phyloP scores from a whole-genome alignment of 2,888 invertebrate genomes.

The Limnephilus rhombicus region DNA sequence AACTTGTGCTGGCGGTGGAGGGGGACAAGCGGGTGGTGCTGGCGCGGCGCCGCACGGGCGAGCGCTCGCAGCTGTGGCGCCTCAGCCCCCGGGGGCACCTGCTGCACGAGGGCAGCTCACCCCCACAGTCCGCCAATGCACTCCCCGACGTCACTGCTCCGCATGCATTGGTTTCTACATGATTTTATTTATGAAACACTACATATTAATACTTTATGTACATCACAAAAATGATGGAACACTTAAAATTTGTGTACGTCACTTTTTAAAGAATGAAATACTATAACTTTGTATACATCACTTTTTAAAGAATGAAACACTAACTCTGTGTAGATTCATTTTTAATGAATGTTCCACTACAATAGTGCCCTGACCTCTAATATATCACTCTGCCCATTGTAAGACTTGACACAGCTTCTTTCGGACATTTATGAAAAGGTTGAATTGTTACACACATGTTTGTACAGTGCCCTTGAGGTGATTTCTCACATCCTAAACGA shows the following conservation, averaged over 20 bases:
- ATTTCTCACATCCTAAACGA: no score
- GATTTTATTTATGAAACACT: background rate
- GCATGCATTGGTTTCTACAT: slow-evolving; percentile 73
- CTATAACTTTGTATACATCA: background rate
- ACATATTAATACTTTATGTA: background rate
- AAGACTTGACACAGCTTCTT: no score
- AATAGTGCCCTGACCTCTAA: no score
- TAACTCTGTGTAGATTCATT: no score
- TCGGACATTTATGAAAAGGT: no score
- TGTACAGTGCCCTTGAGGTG: no score
- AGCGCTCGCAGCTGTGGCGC: slow-evolving; percentile 94
- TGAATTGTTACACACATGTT: no score
- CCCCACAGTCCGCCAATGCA: slow-evolving; percentile 77
- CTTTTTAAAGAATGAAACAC: background rate
- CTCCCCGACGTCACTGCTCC: slow-evolving; percentile 73
- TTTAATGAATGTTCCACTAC: no score
- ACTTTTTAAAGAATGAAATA: background rate
- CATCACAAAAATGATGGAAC: background rate
- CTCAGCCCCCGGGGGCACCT: slow-evolving; percentile 93
- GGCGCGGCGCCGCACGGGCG: slow-evolving; percentile 81
- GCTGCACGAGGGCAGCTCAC: slow-evolving; percentile 94
- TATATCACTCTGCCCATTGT: no score
- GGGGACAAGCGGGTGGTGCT: slow-evolving; percentile 81
- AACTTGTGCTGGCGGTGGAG: slow-evolving; percentile 89
- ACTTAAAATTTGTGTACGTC: background rate